Conservation (phyloP, 2,888 invertebrate genomes). For the Volucella inanis region DNA sequence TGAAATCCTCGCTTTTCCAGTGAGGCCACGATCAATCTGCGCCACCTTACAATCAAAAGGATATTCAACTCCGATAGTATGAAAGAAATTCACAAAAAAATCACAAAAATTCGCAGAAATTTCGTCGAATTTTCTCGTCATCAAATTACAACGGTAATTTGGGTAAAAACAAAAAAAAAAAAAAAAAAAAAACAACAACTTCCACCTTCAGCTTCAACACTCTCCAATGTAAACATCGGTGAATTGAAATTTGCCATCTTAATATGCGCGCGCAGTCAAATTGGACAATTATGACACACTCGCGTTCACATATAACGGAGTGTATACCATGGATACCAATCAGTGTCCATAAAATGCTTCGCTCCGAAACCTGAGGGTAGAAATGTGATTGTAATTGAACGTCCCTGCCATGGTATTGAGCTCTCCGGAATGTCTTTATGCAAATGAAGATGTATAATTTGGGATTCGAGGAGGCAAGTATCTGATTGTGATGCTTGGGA, state of each 20-base stretch:
- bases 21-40: no score
- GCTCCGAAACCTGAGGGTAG: slow-evolving; percentile 62
- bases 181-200: background rate
- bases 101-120: slow-evolving; percentile 13
- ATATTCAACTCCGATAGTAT: slow-evolving; percentile 9
- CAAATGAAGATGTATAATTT: slow-evolving; percentile 64
- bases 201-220: background rate
- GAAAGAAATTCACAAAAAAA: background rate
- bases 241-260: slow-evolving; percentile 54
- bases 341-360: slow-evolving; percentile 65
- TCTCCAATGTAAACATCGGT: slow-evolving; percentile 46
- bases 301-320: slow-evolving; percentile 34
- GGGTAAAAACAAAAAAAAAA: background rate
- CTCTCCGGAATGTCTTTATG: slow-evolving; percentile 53
- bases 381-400: slow-evolving; percentile 69
- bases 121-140: background rate
- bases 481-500: slow-evolving; percentile 36
- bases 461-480: slow-evolving; percentile 8
- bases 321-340: slow-evolving; percentile 53
- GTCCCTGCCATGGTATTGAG: slow-evolving; percentile 53
- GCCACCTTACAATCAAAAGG: slow-evolving; percentile 2
- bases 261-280: slow-evolving; percentile 29
- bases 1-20: no score
- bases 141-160: slow-evolving; percentile 28
- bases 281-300: slow-evolving; percentile 72